Percentiles rank a stretch among this genome's conserved stretches.
phyloP scores from a whole-genome alignment of 2,797 vertebrate species.

The Florisuga fusca region DNA sequence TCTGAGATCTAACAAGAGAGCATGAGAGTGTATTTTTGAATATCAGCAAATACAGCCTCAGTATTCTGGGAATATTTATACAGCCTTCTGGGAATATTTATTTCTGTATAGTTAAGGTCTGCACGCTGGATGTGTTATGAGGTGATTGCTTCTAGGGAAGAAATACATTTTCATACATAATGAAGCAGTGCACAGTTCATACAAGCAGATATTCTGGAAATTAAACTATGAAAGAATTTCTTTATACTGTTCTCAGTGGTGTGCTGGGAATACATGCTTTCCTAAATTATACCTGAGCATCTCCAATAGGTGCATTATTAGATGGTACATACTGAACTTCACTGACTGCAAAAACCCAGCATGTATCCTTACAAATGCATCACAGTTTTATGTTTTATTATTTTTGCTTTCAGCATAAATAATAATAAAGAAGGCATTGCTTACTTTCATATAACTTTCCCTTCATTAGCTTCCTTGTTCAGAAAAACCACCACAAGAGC shows the following conservation, averaged over 20 bases:
- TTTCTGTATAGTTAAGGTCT: background rate
- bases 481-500: background rate
- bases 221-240: background rate
- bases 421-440: background rate
- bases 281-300: background rate
- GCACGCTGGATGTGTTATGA: background rate
- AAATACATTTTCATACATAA: background rate
- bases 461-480: background rate
- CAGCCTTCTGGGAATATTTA: background rate
- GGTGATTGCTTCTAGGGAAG: background rate
- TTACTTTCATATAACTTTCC: background rate
- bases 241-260: background rate
- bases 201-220: background rate
- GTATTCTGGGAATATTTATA: background rate
- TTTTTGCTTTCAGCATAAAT: background rate
- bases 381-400: background rate
- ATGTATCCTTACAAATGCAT: background rate
- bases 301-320: background rate
- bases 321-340: background rate
- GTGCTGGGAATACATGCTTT: background rate
- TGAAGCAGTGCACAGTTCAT: background rate
- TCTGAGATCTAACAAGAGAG: background rate
- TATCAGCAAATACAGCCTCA: background rate
- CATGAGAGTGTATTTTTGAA: background rate
- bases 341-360: background rate